Evolutionary conservation across 2,888 invertebrate genomes (phyloP).

Genomic region (Fabriciana adippe): DNA sequence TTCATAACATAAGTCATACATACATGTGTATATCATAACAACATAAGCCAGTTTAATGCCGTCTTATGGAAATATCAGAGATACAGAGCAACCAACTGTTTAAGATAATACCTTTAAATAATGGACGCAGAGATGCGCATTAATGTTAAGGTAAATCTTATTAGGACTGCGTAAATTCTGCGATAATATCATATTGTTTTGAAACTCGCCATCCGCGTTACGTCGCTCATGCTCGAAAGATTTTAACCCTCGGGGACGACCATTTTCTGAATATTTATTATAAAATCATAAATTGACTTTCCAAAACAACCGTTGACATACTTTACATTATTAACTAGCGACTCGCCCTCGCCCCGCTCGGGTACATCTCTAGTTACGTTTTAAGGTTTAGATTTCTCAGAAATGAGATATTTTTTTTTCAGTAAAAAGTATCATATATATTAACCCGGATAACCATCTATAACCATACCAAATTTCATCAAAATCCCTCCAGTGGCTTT

Average conservation of each 20-base stretch:
- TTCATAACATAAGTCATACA: no score
- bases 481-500: no score
- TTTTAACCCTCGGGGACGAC: conserved; percentile 74
- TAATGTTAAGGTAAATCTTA: conserved; percentile 82
- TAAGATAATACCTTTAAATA: conserved; percentile 76
- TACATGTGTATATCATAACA: no score
- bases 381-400: no score
- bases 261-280: conserved; percentile 77
- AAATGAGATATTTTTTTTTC: no score
- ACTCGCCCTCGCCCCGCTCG: no score
- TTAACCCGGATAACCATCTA: no score
- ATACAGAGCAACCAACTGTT: conserved; percentile 58
- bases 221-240: conserved; percentile 78
- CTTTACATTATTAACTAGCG: background rate
- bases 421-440: no score
- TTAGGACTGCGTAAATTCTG: conserved; percentile 78
- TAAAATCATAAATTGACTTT: conserved; percentile 76
- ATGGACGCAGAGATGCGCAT: conserved; percentile 78
- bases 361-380: no score
- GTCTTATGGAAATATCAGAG: conserved; percentile 43
- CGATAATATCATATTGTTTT: conserved; percentile 82
- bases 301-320: conserved; percentile 60
- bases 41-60: conserved; percentile 26
- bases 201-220: conserved; percentile 76
- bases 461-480: no score